These are phyloP conservation scores for Enchytraeus crypticus DNA, from an alignment of 2,888 invertebrate species.

Conservation along the genomic window DNA sequence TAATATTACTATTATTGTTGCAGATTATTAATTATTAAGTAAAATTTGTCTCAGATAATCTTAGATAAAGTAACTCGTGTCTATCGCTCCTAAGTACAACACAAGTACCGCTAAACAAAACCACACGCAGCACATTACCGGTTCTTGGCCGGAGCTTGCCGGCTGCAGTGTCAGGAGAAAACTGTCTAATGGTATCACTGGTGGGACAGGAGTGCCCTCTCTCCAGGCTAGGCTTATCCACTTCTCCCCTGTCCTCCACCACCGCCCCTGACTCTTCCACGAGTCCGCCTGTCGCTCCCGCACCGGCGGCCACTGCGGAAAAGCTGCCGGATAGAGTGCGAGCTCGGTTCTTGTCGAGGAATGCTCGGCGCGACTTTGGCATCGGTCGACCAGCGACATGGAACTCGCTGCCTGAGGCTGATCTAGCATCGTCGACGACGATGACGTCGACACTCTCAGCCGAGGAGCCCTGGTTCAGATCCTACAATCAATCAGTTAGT, in stretches of 20 bases:
- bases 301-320: not conserved
- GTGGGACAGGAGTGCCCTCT: constrained; percentile 77
- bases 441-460: constrained; percentile 12
- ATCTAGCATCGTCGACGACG: constrained; percentile 5
- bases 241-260: not conserved
- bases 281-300: not conserved
- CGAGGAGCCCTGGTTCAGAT: not conserved
- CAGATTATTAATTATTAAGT: no score
- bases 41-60: no score
- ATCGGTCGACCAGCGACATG: not conserved
- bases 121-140: not conserved
- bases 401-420: no score
- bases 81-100: no score
- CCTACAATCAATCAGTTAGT: no score
- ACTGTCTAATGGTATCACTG: constrained; percentile 49
- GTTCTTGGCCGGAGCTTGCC: not conserved
- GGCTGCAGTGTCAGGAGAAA: not conserved
- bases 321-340: constrained; percentile 14
- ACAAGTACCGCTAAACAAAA: not conserved
- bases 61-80: no score
- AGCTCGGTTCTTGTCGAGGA: constrained; percentile 54
- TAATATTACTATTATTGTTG: no score
- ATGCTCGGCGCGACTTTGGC: constrained; percentile 51
- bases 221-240: constrained; percentile 56
- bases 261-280: not conserved